Base-by-base conservation (phyloP, 1,140 invertebrate genomes). In the Thrips palmi region DNA sequence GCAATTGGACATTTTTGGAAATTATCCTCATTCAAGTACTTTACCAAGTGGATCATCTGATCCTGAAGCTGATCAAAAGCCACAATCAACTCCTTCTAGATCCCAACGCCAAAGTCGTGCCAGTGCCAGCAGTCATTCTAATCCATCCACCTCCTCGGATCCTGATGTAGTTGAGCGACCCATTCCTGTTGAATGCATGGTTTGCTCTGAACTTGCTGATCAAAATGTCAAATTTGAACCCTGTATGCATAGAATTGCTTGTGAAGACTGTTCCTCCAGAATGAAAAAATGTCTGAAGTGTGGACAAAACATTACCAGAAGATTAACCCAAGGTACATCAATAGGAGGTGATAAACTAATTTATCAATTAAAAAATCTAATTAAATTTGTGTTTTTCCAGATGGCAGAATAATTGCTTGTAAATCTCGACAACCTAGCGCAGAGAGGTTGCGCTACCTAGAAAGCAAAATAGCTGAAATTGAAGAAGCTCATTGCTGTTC, bases 391-490 rank as follows among this genome's bases (percentile, higher is more conserved):
- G 51, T 38, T 47, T 40, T 52, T 56, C 47, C 39, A 54, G 64
- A 68, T 50, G 65, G 65, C 2, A 51, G 58, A 21, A 46, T 58
- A 20, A 53, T 68, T 36, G 52, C 59, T 14, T 52, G 56, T 30
- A 63, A 66, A 50, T 55, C 58, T 31, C 54, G 65, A 37, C 58
- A 74, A 49, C 69, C 68, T 0, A 70, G 67, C 33, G 64, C 65
- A 0, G 73, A 77, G 49, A 58, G 80, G 34, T 51, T 86, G 39
- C 64, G 71, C 2, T 82, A 84, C 54, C 58, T 89, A 14, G 82
- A 89, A 54, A 75, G 70, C 45, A 80, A 83, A 56, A 73, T 91
- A 40, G 77, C 80, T 12, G 85, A 89, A 59, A 74, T 88, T 37
- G 87, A 91, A 57, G 86, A 91, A 47, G 78, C 64, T 2, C 73